Conservation (phyloP, 2,113 vertebrate species). For the Lasiurus borealis region DNA sequence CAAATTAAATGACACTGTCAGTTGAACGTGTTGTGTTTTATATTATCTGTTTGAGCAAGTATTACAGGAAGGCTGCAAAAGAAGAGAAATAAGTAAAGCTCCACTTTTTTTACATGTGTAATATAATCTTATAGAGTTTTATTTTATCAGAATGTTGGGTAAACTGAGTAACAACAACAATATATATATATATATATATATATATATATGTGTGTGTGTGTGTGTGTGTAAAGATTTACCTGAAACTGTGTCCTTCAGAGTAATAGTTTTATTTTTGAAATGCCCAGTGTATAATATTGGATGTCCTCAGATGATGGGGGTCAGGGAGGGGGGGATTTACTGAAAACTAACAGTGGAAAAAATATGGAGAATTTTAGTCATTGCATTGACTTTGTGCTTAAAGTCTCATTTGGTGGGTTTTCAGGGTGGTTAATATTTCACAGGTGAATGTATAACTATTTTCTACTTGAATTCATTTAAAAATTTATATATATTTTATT, state of each 20-base stretch:
- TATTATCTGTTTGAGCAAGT: slow-evolving; percentile 58
- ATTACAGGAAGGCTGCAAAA: slow-evolving; percentile 33
- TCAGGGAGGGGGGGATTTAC: background rate
- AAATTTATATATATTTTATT: too few relatives aligned
- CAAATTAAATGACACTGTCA: slow-evolving; percentile 61
- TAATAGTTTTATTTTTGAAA: slow-evolving; percentile 7
- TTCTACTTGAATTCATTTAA: background rate
- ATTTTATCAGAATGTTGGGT: background rate
- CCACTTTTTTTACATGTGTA: background rate
- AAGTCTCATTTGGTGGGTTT: background rate
- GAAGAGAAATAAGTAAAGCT: slow-evolving; percentile 21
- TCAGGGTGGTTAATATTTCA: slow-evolving; percentile 9
- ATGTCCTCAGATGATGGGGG: background rate
- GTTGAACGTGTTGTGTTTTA: slow-evolving; percentile 47
- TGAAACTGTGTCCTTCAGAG: background rate
- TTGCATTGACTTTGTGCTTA: background rate
- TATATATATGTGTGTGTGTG: too few relatives aligned
- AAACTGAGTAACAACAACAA: background rate
- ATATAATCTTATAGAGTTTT: background rate
- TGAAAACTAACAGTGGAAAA: background rate
- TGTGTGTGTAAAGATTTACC: background rate
- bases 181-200: too few relatives aligned
- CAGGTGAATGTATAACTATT: background rate
- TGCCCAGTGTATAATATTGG: background rate
- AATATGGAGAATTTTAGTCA: background rate